Conservation (phyloP, 2,113 vertebrate species). For the Theristicus caerulescens region DNA sequence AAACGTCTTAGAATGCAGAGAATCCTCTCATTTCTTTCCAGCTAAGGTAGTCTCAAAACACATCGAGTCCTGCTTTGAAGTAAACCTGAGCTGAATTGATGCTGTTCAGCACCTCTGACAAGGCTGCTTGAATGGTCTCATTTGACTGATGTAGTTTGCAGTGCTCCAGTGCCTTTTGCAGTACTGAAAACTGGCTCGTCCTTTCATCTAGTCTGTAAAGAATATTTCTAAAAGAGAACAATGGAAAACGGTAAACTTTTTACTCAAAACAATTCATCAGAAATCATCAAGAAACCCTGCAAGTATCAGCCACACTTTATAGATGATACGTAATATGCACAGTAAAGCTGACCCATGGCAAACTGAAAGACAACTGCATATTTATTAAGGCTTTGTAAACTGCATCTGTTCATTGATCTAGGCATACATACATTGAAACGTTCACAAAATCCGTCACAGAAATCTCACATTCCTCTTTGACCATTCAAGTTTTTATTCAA, state of each 20-base stretch:
- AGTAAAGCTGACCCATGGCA: constrained; percentile 1
- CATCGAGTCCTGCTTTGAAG: constrained; percentile 84
- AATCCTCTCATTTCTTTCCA: constrained; percentile 73
- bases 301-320: background rate
- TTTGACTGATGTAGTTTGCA: constrained; percentile 73
- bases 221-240: constrained; percentile 84
- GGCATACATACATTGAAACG: background rate
- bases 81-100: constrained; percentile 86
- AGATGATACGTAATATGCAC: background rate
- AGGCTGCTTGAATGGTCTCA: constrained; percentile 75
- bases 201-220: constrained; percentile 85
- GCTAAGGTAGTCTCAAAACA: constrained; percentile 86
- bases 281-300: background rate
- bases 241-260: constrained; percentile 19
- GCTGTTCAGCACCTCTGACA: constrained; percentile 82
- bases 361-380: background rate
- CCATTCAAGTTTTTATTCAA: background rate
- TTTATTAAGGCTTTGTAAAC: constrained; percentile 9
- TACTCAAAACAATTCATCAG: background rate
- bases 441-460: background rate
- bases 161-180: constrained; percentile 77
- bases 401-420: background rate
- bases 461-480: background rate
- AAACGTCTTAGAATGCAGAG: constrained; percentile 54
- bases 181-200: constrained; percentile 81